Percentiles rank a stretch among this genome's conserved stretches.
Conservation (phyloP, 2,797 vertebrate genomes). For the Esox masquinongy region DNA sequence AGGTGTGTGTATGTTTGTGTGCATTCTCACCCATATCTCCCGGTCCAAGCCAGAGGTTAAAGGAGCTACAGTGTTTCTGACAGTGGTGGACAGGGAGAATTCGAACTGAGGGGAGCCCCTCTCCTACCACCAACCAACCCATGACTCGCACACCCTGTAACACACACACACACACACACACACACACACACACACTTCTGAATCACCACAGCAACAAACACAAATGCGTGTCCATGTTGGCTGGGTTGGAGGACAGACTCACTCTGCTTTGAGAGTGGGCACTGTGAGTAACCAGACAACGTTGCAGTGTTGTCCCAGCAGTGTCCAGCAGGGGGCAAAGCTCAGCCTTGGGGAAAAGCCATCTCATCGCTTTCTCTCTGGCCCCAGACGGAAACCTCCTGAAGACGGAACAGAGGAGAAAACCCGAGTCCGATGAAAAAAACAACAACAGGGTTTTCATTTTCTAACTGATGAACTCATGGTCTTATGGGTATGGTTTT, state of each 20-base stretch:
- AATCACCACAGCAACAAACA: neutral
- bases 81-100: slow-evolving; percentile 82
- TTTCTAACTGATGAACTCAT: neutral
- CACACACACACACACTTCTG: slow-evolving; percentile 5
- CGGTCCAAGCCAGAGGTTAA: slow-evolving; percentile 81
- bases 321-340: slow-evolving; percentile 76
- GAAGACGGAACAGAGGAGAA: slow-evolving; percentile 1
- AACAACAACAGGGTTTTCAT: neutral
- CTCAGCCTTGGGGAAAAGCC: slow-evolving; percentile 75
- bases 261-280: slow-evolving; percentile 71
- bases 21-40: slow-evolving; percentile 85
- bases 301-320: slow-evolving; percentile 72
- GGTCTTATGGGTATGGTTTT: neutral
- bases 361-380: slow-evolving; percentile 71
- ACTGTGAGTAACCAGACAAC: slow-evolving; percentile 73
- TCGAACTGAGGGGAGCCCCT: slow-evolving; percentile 81
- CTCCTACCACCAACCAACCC: slow-evolving; percentile 82
- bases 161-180: slow-evolving; percentile 15
- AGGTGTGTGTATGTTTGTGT: neutral
- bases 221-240: neutral
- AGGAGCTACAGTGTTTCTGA: slow-evolving; percentile 83
- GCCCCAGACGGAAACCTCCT: slow-evolving; percentile 73
- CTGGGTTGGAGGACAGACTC: slow-evolving; percentile 21
- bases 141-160: slow-evolving; percentile 79
- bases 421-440: neutral